Percentiles rank a stretch among this genome's conserved stretches.
These are phyloP conservation scores for Holcopasites calliopsidis DNA, from an alignment of 1,140 invertebrate species.

Conservation along the genomic window DNA sequence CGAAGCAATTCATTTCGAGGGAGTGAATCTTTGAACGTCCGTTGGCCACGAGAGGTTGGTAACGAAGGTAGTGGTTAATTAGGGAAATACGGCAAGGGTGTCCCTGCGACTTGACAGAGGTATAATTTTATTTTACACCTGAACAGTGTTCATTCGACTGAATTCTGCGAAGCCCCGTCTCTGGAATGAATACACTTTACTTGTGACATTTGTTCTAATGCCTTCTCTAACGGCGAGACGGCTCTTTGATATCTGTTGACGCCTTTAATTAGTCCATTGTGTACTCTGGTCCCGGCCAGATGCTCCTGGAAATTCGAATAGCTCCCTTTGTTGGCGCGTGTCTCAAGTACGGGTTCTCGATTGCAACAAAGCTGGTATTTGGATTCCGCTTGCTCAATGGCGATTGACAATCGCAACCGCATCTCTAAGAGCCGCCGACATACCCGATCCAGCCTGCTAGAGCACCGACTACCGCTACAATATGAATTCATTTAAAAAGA, in stretches of 20 bases:
- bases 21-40: background rate
- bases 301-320: constrained; percentile 16
- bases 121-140: too few relatives aligned
- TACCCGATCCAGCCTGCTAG: background rate
- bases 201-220: background rate
- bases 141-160: too few relatives aligned
- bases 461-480: background rate
- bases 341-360: background rate
- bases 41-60: background rate
- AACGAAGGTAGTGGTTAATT: too few relatives aligned
- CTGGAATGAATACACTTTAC: background rate
- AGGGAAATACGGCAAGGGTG: too few relatives aligned
- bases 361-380: constrained; percentile 23
- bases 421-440: background rate
- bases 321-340: constrained; percentile 13
- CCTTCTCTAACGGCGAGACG: background rate
- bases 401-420: constrained; percentile 3
- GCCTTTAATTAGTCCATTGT: constrained; percentile 29
- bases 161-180: too few relatives aligned
- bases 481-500: too few relatives aligned
- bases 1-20: background rate
- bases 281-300: background rate
- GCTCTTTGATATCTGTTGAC: constrained; percentile 1
- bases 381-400: background rate
- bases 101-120: too few relatives aligned